phyloP scores from a whole-genome alignment of 2,113 vertebrate genomes.

The Podiceps cristatus region DNA sequence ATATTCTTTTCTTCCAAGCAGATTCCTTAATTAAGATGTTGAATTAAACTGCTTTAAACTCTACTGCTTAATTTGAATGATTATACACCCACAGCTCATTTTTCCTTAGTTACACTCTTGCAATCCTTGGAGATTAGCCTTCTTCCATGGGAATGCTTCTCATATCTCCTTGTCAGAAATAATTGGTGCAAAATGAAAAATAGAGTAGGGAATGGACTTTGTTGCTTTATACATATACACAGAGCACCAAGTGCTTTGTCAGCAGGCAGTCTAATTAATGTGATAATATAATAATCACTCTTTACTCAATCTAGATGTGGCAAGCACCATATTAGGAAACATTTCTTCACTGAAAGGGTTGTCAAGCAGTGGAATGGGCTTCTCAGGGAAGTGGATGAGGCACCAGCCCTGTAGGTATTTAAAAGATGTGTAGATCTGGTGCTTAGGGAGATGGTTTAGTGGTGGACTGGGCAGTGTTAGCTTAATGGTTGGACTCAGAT shows the following conservation, averaged over 20 bases:
- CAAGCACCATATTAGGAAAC: neutral
- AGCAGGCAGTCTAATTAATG: neutral
- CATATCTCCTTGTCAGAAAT: neutral
- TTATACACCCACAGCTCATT: neutral
- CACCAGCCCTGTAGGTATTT: too few species aligned
- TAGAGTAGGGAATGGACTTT: neutral
- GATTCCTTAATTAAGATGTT: constrained; percentile 39
- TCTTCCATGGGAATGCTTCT: constrained; percentile 13
- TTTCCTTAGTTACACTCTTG: constrained; percentile 11
- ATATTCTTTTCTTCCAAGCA: neutral
- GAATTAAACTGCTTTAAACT: constrained; percentile 23
- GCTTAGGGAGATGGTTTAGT: too few species aligned
- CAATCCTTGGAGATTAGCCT: neutral
- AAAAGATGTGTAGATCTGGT: too few species aligned
- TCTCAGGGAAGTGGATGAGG: too few species aligned
- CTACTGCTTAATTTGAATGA: constrained; percentile 6
- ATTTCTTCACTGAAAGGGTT: too few species aligned
- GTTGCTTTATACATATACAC: neutral
- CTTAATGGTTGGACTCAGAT: too few species aligned
- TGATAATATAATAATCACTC: neutral
- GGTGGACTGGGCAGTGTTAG: too few species aligned
- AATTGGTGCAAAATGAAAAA: constrained; percentile 17
- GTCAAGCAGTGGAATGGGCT: too few species aligned
- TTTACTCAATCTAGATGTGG: neutral
- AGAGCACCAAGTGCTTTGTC: neutral